Percentiles rank a stretch among this genome's conserved stretches.
Evolutionary conservation across 1,140 invertebrate genomes (phyloP).

Genomic region (Ericerus pela): DNA sequence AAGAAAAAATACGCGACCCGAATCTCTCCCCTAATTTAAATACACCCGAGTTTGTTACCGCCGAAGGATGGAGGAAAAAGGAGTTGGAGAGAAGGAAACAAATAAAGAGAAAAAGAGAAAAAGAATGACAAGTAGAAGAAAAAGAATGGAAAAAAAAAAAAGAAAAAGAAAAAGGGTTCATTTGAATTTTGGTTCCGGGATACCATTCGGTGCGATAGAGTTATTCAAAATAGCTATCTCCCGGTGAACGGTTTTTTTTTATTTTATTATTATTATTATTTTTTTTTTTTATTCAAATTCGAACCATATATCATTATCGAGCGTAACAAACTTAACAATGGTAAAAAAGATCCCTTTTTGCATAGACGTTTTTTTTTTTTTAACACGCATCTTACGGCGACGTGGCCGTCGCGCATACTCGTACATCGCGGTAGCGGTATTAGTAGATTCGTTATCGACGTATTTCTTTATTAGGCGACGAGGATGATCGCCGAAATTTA

Average conservation of each 20-base stretch:
- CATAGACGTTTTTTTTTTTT: neutral
- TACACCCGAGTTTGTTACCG: neutral
- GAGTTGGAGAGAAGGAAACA: too few relatives aligned
- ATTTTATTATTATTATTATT: too few relatives aligned
- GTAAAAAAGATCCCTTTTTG: neutral
- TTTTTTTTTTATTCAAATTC: constrained; percentile 11
- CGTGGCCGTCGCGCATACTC: neutral
- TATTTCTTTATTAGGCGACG: neutral
- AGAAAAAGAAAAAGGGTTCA: constrained; percentile 5
- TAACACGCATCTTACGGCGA: neutral
- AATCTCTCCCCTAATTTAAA: constrained; percentile 8
- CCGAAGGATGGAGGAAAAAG: too few relatives aligned
- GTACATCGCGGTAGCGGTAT: neutral
- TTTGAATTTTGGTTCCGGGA: constrained; percentile 12
- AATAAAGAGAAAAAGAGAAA: too few relatives aligned
- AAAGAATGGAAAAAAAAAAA: too few relatives aligned
- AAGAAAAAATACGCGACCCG: constrained; percentile 6
- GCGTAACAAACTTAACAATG: constrained; percentile 4
- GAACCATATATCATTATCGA: constrained; percentile 9
- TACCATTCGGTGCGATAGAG: constrained; percentile 1
- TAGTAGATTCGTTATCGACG: constrained; percentile 10
- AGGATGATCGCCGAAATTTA: neutral
- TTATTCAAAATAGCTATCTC: constrained; percentile 11
- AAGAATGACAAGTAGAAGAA: too few relatives aligned
- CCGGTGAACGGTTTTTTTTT: too few relatives aligned